Evolutionary conservation across 92 coral and sea anemone species (phyloP), one percentile per base, ranked within the genome.

Genomic region (Paramuricea clavata): DNA sequence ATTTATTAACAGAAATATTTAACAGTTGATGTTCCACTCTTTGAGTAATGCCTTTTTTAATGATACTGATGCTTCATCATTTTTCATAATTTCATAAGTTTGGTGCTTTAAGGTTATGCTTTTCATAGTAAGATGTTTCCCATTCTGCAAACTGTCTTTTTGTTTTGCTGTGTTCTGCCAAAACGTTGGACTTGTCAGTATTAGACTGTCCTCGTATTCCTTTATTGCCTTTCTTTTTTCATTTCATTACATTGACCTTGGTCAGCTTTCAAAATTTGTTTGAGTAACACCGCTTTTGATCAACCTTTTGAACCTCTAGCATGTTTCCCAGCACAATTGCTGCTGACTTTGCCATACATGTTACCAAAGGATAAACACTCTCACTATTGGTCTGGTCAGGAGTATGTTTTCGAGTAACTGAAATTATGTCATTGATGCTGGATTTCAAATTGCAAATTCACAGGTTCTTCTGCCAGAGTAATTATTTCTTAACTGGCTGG

Each of bases 31-130:
- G 67, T 85, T 60, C 89, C 83, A 75, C 74, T 74, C 85, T 60
- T 74, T 85, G 6, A 85, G 85, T 49, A 85, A 85, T 44, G 89
- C 85, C 59, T 73, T 85, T 64, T 85, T 85, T 65, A 85, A 49
- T 25, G 50, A 54, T 30, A 85, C 43, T 49, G 52, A 49, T 62
- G 89, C 39, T 54, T 42, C 36, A 85, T 85, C 86, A 26, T 49
- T 62, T 54, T 74, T 71, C 59, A 86, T 90, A 52, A 56, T 79
- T 59, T 81, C 74, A 47, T 49, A 80, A 36, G 93, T n/a, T 79
- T 30, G 93, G 90, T 32, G 81, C 81, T 39, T 60, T 75, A 62
- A 82, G 56, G 83, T 86, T 68, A 59, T 87, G 10, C 27, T 90
- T 86, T 28, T 57, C 12, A 81, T 75, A 86, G 32, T 59, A 90